Evolutionary conservation across 2,797 vertebrate species (phyloP).

Genomic region (Liasis olivaceus): DNA sequence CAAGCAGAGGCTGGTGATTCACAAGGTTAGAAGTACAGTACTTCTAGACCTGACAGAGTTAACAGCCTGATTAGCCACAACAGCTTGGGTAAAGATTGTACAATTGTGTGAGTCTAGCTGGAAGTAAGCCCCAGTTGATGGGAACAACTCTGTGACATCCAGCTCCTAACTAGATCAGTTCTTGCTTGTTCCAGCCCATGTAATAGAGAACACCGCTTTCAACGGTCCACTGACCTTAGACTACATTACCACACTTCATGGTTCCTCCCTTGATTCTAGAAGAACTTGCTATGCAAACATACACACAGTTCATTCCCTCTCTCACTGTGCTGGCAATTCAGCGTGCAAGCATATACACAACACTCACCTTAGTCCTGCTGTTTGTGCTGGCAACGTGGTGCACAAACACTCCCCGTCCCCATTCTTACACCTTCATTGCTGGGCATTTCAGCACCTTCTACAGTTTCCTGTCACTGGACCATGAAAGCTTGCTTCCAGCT

Average conservation of each 20-base stretch:
- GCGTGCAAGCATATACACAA: background rate
- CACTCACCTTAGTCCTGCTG: background rate
- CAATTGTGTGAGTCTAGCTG: background rate
- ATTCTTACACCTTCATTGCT: background rate
- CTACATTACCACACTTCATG: background rate
- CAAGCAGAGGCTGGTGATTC: background rate
- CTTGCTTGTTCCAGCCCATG: background rate
- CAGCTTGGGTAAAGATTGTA: background rate
- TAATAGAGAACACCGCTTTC: background rate
- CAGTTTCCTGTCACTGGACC: background rate
- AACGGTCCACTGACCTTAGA: background rate
- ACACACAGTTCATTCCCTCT: background rate
- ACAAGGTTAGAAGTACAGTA: background rate
- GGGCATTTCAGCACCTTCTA: background rate
- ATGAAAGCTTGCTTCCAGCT: background rate
- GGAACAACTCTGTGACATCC: background rate
- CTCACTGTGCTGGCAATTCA: background rate
- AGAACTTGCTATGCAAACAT: background rate
- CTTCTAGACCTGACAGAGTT: background rate
- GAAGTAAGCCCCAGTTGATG: background rate
- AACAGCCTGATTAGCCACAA: background rate
- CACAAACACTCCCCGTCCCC: background rate
- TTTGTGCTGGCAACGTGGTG: background rate
- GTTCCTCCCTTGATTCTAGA: background rate
- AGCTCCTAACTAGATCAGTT: background rate